Base-by-base conservation (phyloP, 2,888 invertebrate species). In the Mythimna lalbum region DNA sequence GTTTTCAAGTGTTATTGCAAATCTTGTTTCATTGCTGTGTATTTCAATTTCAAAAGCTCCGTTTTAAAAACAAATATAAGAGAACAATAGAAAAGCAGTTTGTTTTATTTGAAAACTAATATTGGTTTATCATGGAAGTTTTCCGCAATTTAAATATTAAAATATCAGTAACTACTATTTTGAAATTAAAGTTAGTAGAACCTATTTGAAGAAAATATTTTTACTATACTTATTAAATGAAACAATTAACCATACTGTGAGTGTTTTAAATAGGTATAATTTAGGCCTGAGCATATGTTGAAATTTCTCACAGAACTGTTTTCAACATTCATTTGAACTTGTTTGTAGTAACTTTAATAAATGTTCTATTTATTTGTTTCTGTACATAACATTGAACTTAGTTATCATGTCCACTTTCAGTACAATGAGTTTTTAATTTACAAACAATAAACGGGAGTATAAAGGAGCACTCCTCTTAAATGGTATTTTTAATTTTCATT, bases 1-100 rank as follows among this genome's bases (percentile, higher is more conserved):
- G 74, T 73, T 81, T 78, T 73, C 79, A 66, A 83, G 77, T 80
- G 75, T 82, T 83, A 80, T 80, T 84, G 73, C 65, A 78, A 80
- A 76, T 74, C 72, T 67, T 64, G 62, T 80, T 74, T 67, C 65
- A 68, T 68, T 60, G 65, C 73, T 72, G 74, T 80, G 56, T 81
- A 64, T 75, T 80, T 76, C 81, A 75, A 83, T 83, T 83, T 75
- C 33, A 68, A 70, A 76, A 69, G 31, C 31, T 69, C 57, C 62
- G 68, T 66, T 75, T 66, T 43, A 39, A 33, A 72, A 69, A 61
- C 52, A 63, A 80, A 67, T 67, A 19, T 60, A 52, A 67, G 59
- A 23, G 68, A 81, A 68, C 6, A 66, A 61, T 65, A 57, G 17
- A 21, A 64, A 50, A 63, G 36, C 50, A 55, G 23, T 66, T 43